Evolutionary conservation across 1,140 invertebrate genomes (phyloP).

Genomic region (Callitettix versicolor): DNA sequence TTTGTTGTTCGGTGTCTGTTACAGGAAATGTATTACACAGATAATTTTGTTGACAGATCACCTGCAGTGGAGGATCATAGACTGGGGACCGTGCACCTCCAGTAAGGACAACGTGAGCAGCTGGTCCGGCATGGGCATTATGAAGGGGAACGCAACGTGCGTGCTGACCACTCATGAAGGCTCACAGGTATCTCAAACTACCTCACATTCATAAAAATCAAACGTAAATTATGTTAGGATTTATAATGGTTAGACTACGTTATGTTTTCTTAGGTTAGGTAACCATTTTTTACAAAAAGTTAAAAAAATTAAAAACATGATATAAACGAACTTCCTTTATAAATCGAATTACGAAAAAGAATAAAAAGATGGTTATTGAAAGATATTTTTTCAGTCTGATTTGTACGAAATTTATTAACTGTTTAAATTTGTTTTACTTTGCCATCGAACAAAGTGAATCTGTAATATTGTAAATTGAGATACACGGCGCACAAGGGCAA

Average conservation of each 20-base stretch:
- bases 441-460: no score
- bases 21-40: no score
- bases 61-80: slow-evolving; percentile 29
- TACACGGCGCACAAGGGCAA: no score
- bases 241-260: neutral
- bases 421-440: no score
- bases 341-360: no score
- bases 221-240: neutral
- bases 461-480: no score
- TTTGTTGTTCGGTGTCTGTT: no score
- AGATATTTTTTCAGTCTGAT: no score
- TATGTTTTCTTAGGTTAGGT: neutral
- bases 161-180: slow-evolving; percentile 26
- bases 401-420: no score
- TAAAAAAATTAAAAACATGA: neutral
- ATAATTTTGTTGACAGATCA: slow-evolving; percentile 26
- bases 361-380: no score
- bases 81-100: slow-evolving; percentile 28
- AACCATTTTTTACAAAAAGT: neutral
- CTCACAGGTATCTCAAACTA: slow-evolving; percentile 19
- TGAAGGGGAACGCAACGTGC: slow-evolving; percentile 28
- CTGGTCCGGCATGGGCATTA: slow-evolving; percentile 22
- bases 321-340: neutral
- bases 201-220: neutral
- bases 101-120: slow-evolving; percentile 9